Evolutionary conservation across 2,797 vertebrate genomes (phyloP).

Genomic region (Taeniopygia guttata): DNA sequence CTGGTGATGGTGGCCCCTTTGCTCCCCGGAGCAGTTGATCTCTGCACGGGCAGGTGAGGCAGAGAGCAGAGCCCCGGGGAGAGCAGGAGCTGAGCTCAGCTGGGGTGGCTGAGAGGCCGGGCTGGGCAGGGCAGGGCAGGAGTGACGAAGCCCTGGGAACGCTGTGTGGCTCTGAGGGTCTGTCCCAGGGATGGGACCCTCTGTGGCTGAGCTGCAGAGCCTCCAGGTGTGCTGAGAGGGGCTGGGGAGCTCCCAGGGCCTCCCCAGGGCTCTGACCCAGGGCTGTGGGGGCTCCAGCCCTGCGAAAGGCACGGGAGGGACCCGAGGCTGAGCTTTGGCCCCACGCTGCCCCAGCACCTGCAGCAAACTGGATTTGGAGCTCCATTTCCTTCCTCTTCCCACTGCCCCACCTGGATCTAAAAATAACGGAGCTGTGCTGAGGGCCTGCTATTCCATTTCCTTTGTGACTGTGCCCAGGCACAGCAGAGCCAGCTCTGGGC

Average conservation of each 20-base stretch:
- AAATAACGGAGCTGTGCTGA: neutral
- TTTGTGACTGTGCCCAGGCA: neutral
- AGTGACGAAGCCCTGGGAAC: neutral
- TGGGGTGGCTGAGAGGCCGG: neutral
- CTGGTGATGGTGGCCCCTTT: neutral
- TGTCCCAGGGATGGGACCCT: fast-evolving
- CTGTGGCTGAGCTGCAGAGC: neutral
- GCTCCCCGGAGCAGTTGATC: neutral
- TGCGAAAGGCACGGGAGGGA: neutral
- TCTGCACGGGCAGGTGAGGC: neutral
- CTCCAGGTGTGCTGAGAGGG: fast-evolving
- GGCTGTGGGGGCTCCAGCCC: neutral
- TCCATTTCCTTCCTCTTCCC: neutral
- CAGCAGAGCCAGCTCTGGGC: neutral
- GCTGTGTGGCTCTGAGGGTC: neutral
- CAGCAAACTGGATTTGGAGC: neutral
- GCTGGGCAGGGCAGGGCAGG: neutral
- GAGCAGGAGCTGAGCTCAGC: neutral
- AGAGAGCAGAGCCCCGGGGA: neutral
- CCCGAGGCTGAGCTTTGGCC: fast-evolving
- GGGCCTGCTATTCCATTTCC: neutral
- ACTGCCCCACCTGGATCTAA: neutral
- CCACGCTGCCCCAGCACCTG: neutral
- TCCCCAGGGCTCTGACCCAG: neutral
- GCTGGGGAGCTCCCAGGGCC: neutral